A percentile compares a stretch with the other conserved stretches of the same genome.
These are phyloP conservation scores for Patella depressa DNA, from an alignment of 2,888 invertebrate genomes.

Conservation along the genomic window DNA sequence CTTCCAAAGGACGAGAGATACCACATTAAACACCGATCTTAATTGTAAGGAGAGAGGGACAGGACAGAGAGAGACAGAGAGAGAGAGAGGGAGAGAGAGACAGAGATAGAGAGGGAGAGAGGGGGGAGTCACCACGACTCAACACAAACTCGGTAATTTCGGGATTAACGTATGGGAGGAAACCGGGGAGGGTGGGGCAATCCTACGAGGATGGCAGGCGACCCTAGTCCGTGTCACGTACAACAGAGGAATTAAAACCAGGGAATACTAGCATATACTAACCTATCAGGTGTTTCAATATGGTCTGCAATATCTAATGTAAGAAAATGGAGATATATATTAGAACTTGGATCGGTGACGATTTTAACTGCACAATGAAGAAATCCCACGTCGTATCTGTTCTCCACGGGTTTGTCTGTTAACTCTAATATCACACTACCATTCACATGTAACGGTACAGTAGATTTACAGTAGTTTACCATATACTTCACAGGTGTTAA, in stretches of 20 bases:
- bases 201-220: no score
- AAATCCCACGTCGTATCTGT: slow-evolving; percentile 28
- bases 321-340: slow-evolving; percentile 46
- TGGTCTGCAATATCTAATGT: slow-evolving; percentile 48
- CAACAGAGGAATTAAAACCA: no score
- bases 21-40: not conserved
- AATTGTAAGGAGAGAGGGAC: not conserved
- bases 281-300: slow-evolving; percentile 49
- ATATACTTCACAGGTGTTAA: slow-evolving; percentile 36
- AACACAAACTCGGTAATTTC: no score
- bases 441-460: slow-evolving; percentile 42
- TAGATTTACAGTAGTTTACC: slow-evolving; percentile 42
- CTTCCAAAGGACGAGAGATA: no score
- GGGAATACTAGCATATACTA: not conserved
- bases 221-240: no score
- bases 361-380: slow-evolving; percentile 46
- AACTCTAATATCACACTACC: slow-evolving; percentile 48
- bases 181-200: no score
- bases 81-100: not conserved
- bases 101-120: no score
- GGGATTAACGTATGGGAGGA: no score
- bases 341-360: slow-evolving; percentile 35
- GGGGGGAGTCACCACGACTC: no score
- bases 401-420: slow-evolving; percentile 44
- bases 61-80: not conserved